Evolutionary conservation across 2,888 invertebrate genomes (phyloP).

Genomic region (Syrphus vitripennis): DNA sequence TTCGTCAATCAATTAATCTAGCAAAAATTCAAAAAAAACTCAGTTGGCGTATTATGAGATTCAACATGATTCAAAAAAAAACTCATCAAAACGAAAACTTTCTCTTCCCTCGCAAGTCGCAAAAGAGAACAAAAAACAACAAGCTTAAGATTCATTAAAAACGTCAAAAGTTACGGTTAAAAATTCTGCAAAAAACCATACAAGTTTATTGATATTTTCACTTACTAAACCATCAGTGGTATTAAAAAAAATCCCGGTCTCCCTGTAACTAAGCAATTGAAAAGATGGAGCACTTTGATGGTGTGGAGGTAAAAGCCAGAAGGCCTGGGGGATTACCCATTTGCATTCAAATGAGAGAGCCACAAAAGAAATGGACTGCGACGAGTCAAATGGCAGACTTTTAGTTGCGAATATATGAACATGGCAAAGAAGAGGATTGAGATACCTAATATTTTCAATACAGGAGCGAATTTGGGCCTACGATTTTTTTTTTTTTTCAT

Average conservation of each 20-base stretch:
- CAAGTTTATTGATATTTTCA: conserved; percentile 8
- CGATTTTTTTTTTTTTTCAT: background rate
- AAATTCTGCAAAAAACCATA: conserved; percentile 24
- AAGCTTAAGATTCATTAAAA: background rate
- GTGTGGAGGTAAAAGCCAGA: conserved; percentile 10
- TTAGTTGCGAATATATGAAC: background rate
- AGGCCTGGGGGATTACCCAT: conserved; percentile 58
- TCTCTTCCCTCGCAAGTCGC: conserved; percentile 21
- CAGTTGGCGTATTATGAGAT: background rate
- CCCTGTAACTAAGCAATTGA: background rate
- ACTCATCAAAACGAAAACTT: conserved; percentile 20
- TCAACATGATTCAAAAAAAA: conserved; percentile 3
- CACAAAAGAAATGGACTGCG: conserved; percentile 67
- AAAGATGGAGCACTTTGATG: conserved; percentile 25
- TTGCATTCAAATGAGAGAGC: conserved; percentile 62
- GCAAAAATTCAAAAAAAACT: conserved; percentile 17
- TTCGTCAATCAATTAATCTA: conserved; percentile 23
- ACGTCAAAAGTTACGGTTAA: background rate
- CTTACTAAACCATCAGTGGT: conserved; percentile 32
- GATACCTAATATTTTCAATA: background rate
- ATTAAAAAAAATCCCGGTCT: conserved; percentile 31
- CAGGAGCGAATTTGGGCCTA: background rate
- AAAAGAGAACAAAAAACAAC: background rate
- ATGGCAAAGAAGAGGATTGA: background rate
- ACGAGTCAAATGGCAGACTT: conserved; percentile 47